Evolutionary conservation across 2,888 invertebrate genomes (phyloP).

Genomic region (Bruchidius siliquastri): DNA sequence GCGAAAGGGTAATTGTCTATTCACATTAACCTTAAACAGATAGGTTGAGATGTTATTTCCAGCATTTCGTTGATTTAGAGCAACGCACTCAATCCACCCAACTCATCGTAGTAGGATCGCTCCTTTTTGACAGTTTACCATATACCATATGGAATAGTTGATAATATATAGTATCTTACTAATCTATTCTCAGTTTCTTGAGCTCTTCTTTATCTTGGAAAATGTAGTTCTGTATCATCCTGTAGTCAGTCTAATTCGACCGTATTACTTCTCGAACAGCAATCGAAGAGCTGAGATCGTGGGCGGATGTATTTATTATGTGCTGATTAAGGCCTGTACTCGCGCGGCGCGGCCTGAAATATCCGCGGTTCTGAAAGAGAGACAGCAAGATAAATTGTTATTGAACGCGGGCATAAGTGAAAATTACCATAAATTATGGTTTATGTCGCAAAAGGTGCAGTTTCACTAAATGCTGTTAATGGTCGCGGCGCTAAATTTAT

Average conservation of each 20-base stretch:
- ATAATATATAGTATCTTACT: too few species aligned
- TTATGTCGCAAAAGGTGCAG: constrained; percentile 22
- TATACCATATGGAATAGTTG: too few species aligned
- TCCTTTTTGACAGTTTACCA: too few species aligned
- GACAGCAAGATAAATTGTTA: constrained; percentile 26
- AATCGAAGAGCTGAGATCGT: constrained; percentile 7
- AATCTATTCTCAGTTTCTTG: too few species aligned
- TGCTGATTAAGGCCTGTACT: constrained; percentile 25
- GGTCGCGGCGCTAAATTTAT: constrained; percentile 17
- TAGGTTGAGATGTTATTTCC: too few species aligned
- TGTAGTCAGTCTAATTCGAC: background rate
- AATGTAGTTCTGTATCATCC: too few species aligned
- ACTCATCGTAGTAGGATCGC: too few species aligned
- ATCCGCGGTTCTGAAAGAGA: constrained; percentile 19
- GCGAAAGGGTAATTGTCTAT: too few species aligned
- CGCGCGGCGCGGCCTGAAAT: constrained; percentile 15
- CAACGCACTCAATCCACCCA: too few species aligned
- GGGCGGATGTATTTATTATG: constrained; percentile 31
- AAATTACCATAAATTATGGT: constrained; percentile 27
- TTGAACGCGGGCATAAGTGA: constrained; percentile 26
- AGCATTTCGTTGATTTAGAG: too few species aligned
- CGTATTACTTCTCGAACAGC: background rate
- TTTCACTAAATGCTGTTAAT: constrained; percentile 18
- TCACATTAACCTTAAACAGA: too few species aligned
- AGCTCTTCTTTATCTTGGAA: too few species aligned